Evolutionary conservation across 2,797 vertebrate species (phyloP).

Genomic region (Macrochelys suwanniensis): DNA sequence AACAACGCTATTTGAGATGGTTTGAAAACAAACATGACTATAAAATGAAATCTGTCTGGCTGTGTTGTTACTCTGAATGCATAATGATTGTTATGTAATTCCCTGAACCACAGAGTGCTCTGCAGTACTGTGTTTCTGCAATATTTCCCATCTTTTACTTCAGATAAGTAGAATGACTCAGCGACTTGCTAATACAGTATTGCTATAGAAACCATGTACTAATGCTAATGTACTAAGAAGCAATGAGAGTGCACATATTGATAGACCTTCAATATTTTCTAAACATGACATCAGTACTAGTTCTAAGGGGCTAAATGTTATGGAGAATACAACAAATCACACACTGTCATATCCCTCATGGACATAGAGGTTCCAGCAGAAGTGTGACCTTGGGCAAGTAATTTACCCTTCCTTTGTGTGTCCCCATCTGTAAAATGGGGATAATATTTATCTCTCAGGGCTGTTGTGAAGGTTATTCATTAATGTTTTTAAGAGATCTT

Average conservation of each 20-base stretch:
- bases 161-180: neutral
- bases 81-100: neutral
- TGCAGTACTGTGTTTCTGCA: neutral
- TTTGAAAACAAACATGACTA: neutral
- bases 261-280: neutral
- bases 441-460: neutral
- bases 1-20: neutral
- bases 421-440: neutral
- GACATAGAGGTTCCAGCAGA: neutral
- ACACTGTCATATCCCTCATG: neutral
- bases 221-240: neutral
- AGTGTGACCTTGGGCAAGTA: neutral
- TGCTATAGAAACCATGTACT: neutral
- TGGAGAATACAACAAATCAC: neutral
- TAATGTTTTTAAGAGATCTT: neutral
- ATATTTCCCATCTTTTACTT: neutral
- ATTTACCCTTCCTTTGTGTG: neutral
- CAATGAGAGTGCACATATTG: neutral
- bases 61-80: neutral
- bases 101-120: neutral
- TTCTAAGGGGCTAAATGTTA: conserved; percentile 9
- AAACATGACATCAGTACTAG: neutral
- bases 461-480: neutral
- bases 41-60: neutral
- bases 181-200: neutral